Evolutionary conservation across 37 sponge, comb jelly and placozoan species (phyloP).

Genomic region (Halisarca cf. caerulea): DNA sequence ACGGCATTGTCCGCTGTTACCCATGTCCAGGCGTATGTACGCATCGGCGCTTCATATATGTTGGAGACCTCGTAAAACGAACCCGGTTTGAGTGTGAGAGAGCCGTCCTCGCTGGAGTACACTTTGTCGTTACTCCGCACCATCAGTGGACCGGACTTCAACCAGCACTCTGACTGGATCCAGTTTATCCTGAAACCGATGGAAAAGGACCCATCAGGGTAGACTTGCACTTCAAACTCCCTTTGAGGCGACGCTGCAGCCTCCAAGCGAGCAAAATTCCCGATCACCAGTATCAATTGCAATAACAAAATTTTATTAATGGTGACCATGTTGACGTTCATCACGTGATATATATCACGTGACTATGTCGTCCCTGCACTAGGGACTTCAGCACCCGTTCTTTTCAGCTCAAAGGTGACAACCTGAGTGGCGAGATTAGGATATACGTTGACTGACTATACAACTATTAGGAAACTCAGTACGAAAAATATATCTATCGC

Average conservation of each 20-base stretch:
- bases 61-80: not conserved
- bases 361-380: slow-evolving; percentile 71
- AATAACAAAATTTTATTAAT: too few species aligned
- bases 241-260: not conserved
- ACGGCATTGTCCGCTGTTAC: not conserved
- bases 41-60: not conserved
- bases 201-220: not conserved
- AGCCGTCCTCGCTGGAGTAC: slow-evolving; percentile 11
- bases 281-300: too few species aligned
- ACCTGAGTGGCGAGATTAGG: too few species aligned
- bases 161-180: slow-evolving; percentile 12
- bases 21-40: not conserved
- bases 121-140: not conserved
- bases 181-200: slow-evolving; percentile 9
- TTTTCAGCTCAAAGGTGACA: slow-evolving; percentile 32
- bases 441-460: too few species aligned
- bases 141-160: slow-evolving; percentile 19
- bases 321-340: too few species aligned
- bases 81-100: not conserved
- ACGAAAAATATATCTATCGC: too few species aligned
- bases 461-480: too few species aligned
- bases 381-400: slow-evolving; percentile 26
- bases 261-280: too few species aligned
- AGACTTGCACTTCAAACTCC: slow-evolving; percentile 1
- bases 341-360: slow-evolving; percentile 30